phyloP scores from a whole-genome alignment of 2,888 invertebrate genomes.

The Bellardia pandia region DNA sequence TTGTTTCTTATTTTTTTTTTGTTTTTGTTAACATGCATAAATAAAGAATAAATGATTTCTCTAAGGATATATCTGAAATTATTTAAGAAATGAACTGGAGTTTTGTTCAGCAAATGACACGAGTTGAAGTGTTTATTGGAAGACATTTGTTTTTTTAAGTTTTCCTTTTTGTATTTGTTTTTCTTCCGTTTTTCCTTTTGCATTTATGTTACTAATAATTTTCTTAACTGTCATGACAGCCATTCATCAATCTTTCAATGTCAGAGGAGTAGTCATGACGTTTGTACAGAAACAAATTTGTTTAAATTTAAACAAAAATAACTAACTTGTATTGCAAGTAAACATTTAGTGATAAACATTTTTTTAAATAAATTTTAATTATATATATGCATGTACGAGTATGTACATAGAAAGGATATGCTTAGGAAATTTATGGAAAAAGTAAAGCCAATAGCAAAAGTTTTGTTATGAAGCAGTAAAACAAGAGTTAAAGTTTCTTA shows the following conservation, averaged over 20 bases:
- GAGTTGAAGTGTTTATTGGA: slow-evolving; percentile 22
- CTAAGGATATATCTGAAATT: not conserved
- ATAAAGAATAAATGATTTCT: not conserved
- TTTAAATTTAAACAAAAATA: slow-evolving; percentile 1
- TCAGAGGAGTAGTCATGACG: not conserved
- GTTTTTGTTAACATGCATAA: not conserved
- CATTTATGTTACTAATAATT: slow-evolving; percentile 12
- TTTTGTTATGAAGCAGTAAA: no score
- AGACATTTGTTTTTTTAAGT: not conserved
- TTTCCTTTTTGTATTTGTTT: not conserved
- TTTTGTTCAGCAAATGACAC: slow-evolving; percentile 12
- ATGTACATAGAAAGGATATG: not conserved
- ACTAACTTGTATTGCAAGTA: not conserved
- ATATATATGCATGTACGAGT: no score
- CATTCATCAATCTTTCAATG: slow-evolving; percentile 41
- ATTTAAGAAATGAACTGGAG: not conserved
- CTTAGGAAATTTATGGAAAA: not conserved
- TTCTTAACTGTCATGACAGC: slow-evolving; percentile 33
- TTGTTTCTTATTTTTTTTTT: not conserved
- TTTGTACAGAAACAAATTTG: slow-evolving; percentile 3
- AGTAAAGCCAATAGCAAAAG: no score
- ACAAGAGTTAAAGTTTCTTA: no score
- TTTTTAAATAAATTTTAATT: not conserved
- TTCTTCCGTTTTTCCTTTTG: not conserved
- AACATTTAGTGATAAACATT: not conserved